Conservation (phyloP, 2,888 invertebrate genomes). For the Prosapia bicincta region DNA sequence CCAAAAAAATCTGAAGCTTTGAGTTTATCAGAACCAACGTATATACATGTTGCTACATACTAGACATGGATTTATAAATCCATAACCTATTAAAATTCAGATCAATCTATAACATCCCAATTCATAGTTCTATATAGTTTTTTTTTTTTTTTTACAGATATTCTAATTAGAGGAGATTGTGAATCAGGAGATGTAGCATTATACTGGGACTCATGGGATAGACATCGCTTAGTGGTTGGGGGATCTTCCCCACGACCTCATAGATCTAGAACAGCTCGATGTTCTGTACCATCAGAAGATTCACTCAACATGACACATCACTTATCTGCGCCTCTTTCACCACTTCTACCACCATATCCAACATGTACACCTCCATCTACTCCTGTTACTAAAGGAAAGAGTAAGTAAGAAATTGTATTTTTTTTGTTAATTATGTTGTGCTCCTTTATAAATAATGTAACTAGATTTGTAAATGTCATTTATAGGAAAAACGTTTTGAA, state of each 20-base stretch:
- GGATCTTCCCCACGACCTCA: constrained; percentile 48
- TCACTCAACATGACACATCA: constrained; percentile 50
- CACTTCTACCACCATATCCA: constrained; percentile 35
- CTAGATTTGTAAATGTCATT: too few relatives aligned
- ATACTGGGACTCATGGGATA: constrained; percentile 95
- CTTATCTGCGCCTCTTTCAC: constrained; percentile 40
- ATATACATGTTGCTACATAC: too few relatives aligned
- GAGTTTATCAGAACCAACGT: too few relatives aligned
- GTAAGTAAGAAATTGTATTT: constrained; percentile 37
- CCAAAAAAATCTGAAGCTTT: too few relatives aligned
- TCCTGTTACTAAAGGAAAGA: constrained; percentile 47
- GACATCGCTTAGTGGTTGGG: constrained; percentile 44
- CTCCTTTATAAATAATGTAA: too few relatives aligned
- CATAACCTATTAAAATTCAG: too few relatives aligned
- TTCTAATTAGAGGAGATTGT: constrained; percentile 55
- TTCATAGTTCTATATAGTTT: too few relatives aligned
- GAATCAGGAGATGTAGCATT: constrained; percentile 60
- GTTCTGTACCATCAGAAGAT: constrained; percentile 59
- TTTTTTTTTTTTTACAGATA: constrained; percentile 51
- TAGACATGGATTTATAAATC: too few relatives aligned
- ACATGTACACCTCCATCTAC: constrained; percentile 50
- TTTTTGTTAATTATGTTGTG: too few relatives aligned
- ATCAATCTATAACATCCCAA: too few relatives aligned
- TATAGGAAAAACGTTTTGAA: too few relatives aligned
- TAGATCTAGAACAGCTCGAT: constrained; percentile 51